A percentile compares a stretch with the other conserved stretches of the same genome.
Evolutionary conservation across 2,797 vertebrate species (phyloP).

Genomic region (Phataginus tricuspis): DNA sequence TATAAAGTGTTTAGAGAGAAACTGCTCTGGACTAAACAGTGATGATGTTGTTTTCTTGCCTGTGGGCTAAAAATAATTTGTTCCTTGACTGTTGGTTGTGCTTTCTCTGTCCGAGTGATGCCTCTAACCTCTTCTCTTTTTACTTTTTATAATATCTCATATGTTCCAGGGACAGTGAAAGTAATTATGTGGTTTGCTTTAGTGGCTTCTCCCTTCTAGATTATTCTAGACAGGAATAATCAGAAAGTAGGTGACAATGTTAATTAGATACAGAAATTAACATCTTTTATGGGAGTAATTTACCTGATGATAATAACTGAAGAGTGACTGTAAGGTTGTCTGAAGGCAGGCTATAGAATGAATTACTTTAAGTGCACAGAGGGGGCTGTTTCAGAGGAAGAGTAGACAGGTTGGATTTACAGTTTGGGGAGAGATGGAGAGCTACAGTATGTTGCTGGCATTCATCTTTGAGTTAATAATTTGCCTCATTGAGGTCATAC

Average conservation of each 20-base stretch:
- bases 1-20: neutral
- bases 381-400: neutral
- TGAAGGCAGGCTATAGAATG: neutral
- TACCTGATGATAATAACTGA: neutral
- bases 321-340: neutral
- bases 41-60: neutral
- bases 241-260: constrained; percentile 18
- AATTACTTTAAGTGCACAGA: neutral
- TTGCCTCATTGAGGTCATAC: neutral
- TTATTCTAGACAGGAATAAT: constrained; percentile 6
- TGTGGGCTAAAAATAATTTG: neutral
- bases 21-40: neutral
- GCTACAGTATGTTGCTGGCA: neutral
- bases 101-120: neutral
- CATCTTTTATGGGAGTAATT: neutral
- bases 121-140: neutral
- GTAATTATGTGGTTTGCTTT: constrained; percentile 18
- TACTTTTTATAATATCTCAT: neutral
- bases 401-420: neutral
- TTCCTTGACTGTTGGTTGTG: neutral
- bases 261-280: constrained; percentile 52
- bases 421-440: neutral
- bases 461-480: neutral
- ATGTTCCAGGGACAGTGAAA: neutral
- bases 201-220: neutral